Evolutionary conservation across 1,140 invertebrate species (phyloP).

Genomic region (Steinernema khuongi): DNA sequence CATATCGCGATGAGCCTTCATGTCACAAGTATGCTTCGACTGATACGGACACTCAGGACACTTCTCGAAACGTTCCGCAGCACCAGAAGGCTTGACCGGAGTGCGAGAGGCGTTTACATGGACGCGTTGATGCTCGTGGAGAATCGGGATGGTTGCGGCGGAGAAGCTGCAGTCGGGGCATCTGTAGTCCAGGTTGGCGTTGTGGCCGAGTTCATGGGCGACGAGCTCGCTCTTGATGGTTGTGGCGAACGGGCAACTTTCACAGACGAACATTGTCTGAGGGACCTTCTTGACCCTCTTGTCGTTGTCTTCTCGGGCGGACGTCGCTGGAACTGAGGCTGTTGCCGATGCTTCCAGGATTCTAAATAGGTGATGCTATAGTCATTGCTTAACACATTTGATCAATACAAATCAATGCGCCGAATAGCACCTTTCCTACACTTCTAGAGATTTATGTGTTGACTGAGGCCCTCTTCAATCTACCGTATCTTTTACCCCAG

Average conservation of each 20-base stretch:
- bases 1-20: neutral
- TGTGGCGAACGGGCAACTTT: neutral
- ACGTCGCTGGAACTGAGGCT: neutral
- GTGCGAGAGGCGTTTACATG: neutral
- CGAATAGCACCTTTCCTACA: too few species aligned
- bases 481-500: too few species aligned
- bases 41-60: neutral
- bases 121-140: neutral
- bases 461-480: too few species aligned
- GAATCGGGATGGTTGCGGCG: neutral
- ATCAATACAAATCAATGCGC: too few species aligned
- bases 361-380: neutral
- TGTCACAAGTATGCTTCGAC: slow-evolving; percentile 1
- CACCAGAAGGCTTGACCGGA: neutral
- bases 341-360: neutral
- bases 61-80: neutral
- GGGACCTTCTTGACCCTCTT: neutral
- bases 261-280: neutral
- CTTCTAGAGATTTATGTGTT: too few species aligned
- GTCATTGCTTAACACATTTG: too few species aligned
- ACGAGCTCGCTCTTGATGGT: neutral
- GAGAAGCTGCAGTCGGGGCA: neutral
- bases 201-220: neutral
- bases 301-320: neutral
- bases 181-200: neutral